Evolutionary conservation across 2,888 invertebrate genomes (phyloP), one percentile per base, ranked within the genome.

Genomic region (Polyommatus iphigenia): DNA sequence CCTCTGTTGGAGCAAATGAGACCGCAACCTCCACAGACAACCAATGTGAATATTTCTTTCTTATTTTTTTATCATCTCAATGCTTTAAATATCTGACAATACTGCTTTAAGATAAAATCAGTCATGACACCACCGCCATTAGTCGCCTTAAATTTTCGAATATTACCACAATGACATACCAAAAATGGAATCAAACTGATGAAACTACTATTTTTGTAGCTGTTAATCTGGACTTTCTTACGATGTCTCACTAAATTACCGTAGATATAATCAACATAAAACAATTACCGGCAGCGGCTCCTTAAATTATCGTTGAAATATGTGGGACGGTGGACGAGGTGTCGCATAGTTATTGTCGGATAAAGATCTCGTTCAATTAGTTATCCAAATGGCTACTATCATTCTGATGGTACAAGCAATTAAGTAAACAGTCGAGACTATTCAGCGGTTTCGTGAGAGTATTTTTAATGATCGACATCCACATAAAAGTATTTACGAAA

Each of bases 1-100:
- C 97, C 97, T n/a, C 94, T 97, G 82, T 89, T 97, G 84, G 97
- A 96, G 83, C 96, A 96, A 84, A 92, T 96, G 87, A 85, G 87
- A 84, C 91, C 90, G 57, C 92, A 91, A 77, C 87, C 82, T 85
- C 95, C 84, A 87, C 95, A 83, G 90, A 89, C 91, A 92, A 84
- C 86, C 18, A 93, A 92, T 82, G 93, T 93, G 83, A 90, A 90
- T 84, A 3, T 77, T 46, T 36, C 54, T 57, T 76, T 20, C 20
- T 24, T 71, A 29, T 57, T 71, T 72, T 36, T 15, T 54, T 54
- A 54, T 18, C 5, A 54, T 18, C 54, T 18, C 54, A 5, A 54
- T 18, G 18, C 54, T 54, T 54, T 18, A 54, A 54, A 54, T 50
- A 15, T 54, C 54, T 18, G 18, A 15, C 18, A 54, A 54, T 15